Conservation (phyloP, 2,797 vertebrate species). For the Jordanella pulchra region DNA sequence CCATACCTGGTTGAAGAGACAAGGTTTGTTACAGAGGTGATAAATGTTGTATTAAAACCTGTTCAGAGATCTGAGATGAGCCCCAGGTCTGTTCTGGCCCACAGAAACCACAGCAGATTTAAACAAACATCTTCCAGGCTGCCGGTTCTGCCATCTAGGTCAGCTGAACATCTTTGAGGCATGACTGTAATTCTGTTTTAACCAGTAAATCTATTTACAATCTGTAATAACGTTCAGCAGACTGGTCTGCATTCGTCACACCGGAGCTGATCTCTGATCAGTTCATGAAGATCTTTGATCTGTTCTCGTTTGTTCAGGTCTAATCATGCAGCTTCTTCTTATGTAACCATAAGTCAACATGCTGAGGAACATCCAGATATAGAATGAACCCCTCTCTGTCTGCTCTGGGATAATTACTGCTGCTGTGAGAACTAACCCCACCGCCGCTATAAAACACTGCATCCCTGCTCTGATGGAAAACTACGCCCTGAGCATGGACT, state of each 20-base stretch:
- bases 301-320: not conserved
- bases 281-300: too few species aligned
- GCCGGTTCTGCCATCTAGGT: not conserved
- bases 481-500: slow-evolving; percentile 21
- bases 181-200: too few species aligned
- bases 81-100: too few species aligned
- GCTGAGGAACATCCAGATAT: not conserved
- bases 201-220: too few species aligned
- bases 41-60: too few species aligned
- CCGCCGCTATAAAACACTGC: slow-evolving; percentile 15
- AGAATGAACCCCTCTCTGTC: not conserved
- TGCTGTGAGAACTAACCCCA: slow-evolving; percentile 12
- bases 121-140: too few species aligned
- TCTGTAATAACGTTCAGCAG: too few species aligned
- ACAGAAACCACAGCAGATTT: too few species aligned
- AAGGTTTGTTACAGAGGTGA: too few species aligned
- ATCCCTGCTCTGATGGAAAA: slow-evolving; percentile 47
- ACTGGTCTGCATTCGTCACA: not conserved
- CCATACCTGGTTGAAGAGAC: too few species aligned
- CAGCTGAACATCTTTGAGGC: not conserved
- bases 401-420: slow-evolving; percentile 33
- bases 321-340: not conserved
- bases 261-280: not conserved
- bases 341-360: not conserved
- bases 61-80: not conserved